Base-by-base conservation (phyloP, 2,888 invertebrate genomes). In the Leptinotarsa haldemani region DNA sequence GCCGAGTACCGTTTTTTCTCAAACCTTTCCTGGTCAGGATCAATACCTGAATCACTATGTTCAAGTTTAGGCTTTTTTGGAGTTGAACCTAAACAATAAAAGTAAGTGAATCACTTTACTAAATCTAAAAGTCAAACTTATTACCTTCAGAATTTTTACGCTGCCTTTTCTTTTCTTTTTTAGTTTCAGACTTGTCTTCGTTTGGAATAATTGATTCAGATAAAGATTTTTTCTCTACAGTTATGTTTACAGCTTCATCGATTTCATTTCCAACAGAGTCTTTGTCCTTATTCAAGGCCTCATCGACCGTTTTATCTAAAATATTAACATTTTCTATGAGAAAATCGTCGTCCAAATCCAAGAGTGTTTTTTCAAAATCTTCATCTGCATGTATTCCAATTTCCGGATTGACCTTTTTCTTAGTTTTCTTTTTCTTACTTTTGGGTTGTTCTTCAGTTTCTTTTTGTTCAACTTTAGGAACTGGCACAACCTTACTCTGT, bases 311-410 rank as follows among this genome's bases (percentile, higher is more conserved):
- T 79, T 83, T 83, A 77, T 87, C 85, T 46, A 86, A 78, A 20
- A 81, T 68, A 75, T 85, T 82, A 20, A 83, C 79, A 74, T 85
- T 83, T 30, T 85, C 78, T 22, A 83, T 73, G 61, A 88, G 85
- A 75, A 88, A 85, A 69, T 87, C 83, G 79, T 90, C 90, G 87
- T 94, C 94, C 74, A 94, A 85, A 83, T 92, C 90, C 76, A 90
- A 83, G 18, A 94, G 86, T 20, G 93, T 93, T 80, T 91, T 89
- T 82, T 92, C 92, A 86, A 95, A 95, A 72, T 93, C 92, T 47
- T 92, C 91, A 87, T 94, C 91, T 81, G 90, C 90, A 84, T 93
- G 93, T 80, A 91, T 89, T 46, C 91, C 88, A 22, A 87, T 80
- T 77, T 88, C 86, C 40, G 84, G 77, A 46, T 82, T 83, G 13